phyloP scores from a whole-genome alignment of 2,113 vertebrate species.

The Reinhardtius hippoglossoides region DNA sequence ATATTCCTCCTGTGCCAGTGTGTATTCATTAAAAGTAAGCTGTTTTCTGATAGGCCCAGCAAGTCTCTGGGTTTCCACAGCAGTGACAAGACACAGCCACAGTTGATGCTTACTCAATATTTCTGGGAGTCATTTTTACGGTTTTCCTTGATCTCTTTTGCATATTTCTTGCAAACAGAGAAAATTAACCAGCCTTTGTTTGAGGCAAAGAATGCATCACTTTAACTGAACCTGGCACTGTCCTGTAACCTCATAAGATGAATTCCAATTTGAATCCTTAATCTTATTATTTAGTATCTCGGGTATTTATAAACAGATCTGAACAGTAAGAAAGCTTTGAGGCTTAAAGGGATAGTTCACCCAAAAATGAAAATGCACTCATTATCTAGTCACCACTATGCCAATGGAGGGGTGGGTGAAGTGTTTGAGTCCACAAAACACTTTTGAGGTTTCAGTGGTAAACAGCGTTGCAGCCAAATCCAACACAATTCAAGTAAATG shows the following conservation, averaged over 20 bases:
- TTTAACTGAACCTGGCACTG: constrained; percentile 29
- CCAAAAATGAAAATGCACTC: too few relatives aligned
- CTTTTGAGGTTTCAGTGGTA: too few relatives aligned
- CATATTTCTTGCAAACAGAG: constrained; percentile 48
- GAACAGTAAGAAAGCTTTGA: too few relatives aligned
- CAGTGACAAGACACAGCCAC: constrained; percentile 38
- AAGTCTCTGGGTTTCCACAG: constrained; percentile 55
- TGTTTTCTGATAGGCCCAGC: constrained; percentile 63
- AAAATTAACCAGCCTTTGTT: constrained; percentile 65
- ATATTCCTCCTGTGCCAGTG: constrained; percentile 71
- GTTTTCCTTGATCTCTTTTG: constrained; percentile 64
- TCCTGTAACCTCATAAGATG: constrained; percentile 24
- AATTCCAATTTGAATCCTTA: neutral
- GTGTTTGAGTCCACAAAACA: too few relatives aligned
- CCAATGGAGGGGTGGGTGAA: too few relatives aligned
- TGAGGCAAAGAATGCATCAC: constrained; percentile 28
- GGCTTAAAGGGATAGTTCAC: too few relatives aligned
- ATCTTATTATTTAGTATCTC: constrained; percentile 26
- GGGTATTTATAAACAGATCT: constrained; percentile 15
- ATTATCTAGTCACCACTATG: too few relatives aligned
- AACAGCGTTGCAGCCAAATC: too few relatives aligned
- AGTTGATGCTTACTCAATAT: constrained; percentile 71
- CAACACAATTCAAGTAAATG: too few relatives aligned
- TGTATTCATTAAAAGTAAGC: constrained; percentile 69
- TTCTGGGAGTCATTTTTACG: constrained; percentile 52